Evolutionary conservation across 2,113 vertebrate genomes (phyloP).

Genomic region (Rhea americana): DNA sequence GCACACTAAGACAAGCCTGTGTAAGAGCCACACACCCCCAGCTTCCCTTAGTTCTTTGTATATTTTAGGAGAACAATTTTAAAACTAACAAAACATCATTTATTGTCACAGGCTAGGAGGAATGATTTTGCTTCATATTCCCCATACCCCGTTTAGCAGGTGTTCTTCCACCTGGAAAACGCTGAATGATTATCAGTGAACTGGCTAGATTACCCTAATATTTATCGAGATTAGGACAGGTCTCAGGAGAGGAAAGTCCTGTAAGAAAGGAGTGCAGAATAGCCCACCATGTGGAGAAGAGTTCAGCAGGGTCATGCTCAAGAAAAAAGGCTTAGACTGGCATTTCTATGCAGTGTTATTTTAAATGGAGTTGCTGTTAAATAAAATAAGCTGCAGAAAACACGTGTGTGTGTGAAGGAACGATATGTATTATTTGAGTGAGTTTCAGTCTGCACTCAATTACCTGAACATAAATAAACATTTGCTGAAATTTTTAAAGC

Average conservation of each 20-base stretch:
- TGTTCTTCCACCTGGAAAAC: slow-evolving; percentile 5
- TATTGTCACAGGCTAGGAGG: neutral
- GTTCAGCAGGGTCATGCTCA: neutral
- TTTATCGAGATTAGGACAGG: neutral
- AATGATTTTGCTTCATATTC: neutral
- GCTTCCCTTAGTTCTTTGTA: neutral
- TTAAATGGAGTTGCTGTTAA: slow-evolving; percentile 7
- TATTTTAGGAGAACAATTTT: neutral
- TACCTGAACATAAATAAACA: neutral
- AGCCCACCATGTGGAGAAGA: accelerated
- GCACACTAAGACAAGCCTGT: neutral
- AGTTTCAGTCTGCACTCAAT: neutral
- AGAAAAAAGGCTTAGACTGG: neutral
- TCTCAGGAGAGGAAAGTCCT: neutral
- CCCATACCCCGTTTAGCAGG: neutral
- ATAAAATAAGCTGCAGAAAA: neutral
- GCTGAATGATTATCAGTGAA: neutral
- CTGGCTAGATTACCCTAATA: neutral
- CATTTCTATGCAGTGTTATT: neutral
- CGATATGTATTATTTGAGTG: neutral
- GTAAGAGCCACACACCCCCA: neutral
- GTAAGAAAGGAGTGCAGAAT: neutral
- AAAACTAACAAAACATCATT: slow-evolving; percentile 5
- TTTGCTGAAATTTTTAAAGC: slow-evolving; percentile 15
- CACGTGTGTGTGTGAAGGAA: neutral